These are phyloP conservation scores for Ochropleura leucogaster DNA, from an alignment of 2,888 invertebrate species.

Conservation along the genomic window DNA sequence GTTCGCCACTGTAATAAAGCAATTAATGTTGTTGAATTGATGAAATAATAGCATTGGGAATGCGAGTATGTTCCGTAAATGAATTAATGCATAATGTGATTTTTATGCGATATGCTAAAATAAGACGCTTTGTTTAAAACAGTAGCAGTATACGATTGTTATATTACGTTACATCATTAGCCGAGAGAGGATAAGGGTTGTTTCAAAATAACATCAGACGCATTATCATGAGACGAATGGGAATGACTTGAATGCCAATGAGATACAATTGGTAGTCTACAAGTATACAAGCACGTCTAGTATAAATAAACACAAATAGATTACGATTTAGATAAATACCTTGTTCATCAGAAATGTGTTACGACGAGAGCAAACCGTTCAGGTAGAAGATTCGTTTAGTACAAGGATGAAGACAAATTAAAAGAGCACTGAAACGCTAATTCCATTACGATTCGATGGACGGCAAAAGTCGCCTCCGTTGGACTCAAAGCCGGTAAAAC, in stretches of 20 bases:
- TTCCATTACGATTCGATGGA: constrained; percentile 90
- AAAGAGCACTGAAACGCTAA: constrained; percentile 89
- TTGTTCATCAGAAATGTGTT: constrained; percentile 63
- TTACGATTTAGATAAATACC: constrained; percentile 56
- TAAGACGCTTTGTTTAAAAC: constrained; percentile 19
- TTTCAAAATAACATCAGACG: constrained; percentile 63
- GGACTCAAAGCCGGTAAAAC: constrained; percentile 89
- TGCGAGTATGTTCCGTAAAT: constrained; percentile 17
- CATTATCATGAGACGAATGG: constrained; percentile 64
- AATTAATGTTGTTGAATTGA: constrained; percentile 3
- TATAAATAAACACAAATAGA: constrained; percentile 53
- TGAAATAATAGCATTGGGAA: background rate
- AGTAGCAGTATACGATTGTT: constrained; percentile 42
- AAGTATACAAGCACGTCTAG: constrained; percentile 40
- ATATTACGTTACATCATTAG: constrained; percentile 60
- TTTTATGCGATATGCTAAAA: constrained; percentile 9
- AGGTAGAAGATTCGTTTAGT: constrained; percentile 82
- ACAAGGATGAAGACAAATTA: constrained; percentile 87
- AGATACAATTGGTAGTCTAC: constrained; percentile 51
- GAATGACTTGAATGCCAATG: constrained; percentile 64
- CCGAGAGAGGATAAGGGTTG: constrained; percentile 58
- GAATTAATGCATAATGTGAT: constrained; percentile 11
- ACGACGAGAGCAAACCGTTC: constrained; percentile 69
- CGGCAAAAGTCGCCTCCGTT: constrained; percentile 88
- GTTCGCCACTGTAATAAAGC: constrained; percentile 1